Base-by-base conservation (phyloP, 2,113 vertebrate species). In the Pardalotus punctatus region DNA sequence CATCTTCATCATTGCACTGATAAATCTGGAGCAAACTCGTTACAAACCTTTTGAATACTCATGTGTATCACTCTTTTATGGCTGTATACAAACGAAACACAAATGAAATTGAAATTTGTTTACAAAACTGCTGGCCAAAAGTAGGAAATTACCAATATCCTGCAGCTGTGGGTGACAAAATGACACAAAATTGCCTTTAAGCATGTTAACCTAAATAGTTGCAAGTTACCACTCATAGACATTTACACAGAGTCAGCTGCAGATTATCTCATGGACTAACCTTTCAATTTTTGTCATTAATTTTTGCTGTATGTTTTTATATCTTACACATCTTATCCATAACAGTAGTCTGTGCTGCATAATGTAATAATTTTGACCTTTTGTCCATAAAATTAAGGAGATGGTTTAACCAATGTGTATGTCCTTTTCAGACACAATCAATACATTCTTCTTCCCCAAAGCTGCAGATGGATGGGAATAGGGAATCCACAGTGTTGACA, bases 371-470 rank as follows among this genome's bases (percentile, higher is more conserved):
- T 61, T 61, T 81, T 72, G 47, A 67, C 11, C 6, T 65, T 92
- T 53, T 58, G 42, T 22, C 60, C 73, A 23, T 8, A 42, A 18
- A 73, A 78, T 48, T 54, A 65, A 58, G 27, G 29, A 81, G 38
- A 35, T 10, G 11, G 13, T 43, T 73, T 96, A 96, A 98, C 97
- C 98, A 98, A 79, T 96, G 83, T 43, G 94, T 97, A 91, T 98
- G 98, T 81, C 97, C 97, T 95, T 96, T 95, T 97, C 98, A 97
- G 48, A 95, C 94, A 62, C 93, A 78, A 43, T 98, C 97, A 53
- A 98, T 86, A 6, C 81, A 78, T 58, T 97, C 97, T 27, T 92
- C 17, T 38, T 81, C n/a, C 27, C 24, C 98, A 98, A 98, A 20
- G 45, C 86, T 42, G 94, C 83, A 48, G 74, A 62, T 12, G 45